Evolutionary conservation across 2,888 invertebrate species (phyloP).

Genomic region (Sphaerophoria taeniata): DNA sequence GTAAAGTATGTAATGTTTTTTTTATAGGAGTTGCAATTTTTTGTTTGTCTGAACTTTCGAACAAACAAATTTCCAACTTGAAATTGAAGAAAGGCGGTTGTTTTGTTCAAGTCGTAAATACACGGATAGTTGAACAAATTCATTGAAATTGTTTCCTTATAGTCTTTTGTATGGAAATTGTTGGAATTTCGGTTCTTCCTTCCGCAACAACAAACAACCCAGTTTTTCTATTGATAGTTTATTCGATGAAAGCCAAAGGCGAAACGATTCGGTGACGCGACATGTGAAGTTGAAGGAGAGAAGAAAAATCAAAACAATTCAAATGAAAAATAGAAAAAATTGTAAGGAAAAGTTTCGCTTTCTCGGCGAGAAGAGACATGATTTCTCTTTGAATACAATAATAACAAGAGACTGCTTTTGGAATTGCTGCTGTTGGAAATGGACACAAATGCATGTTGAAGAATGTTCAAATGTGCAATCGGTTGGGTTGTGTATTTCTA

Average conservation of each 20-base stretch:
- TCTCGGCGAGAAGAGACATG: slow-evolving; percentile 19
- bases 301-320: slow-evolving; percentile 35
- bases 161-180: slow-evolving; percentile 19
- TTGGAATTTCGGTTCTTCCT: background rate
- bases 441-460: slow-evolving; percentile 38
- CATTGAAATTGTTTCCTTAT: slow-evolving; percentile 53
- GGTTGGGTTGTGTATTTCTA: background rate
- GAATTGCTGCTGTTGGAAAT: slow-evolving; percentile 11
- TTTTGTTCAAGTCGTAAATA: slow-evolving; percentile 8
- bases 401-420: slow-evolving; percentile 18
- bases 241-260: background rate
- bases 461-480: background rate
- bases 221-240: background rate
- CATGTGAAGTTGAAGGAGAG: background rate
- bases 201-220: background rate
- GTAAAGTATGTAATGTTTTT: background rate
- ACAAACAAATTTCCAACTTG: slow-evolving; percentile 70
- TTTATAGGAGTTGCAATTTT: slow-evolving; percentile 13
- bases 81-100: slow-evolving; percentile 58
- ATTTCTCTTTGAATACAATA: slow-evolving; percentile 20
- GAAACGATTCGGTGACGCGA: no score
- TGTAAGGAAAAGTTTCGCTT: background rate
- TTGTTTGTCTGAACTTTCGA: slow-evolving; percentile 15
- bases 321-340: slow-evolving; percentile 37
- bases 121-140: slow-evolving; percentile 68